These are phyloP conservation scores for Nestor notabilis DNA, from an alignment of 2,113 vertebrate species.

Conservation along the genomic window DNA sequence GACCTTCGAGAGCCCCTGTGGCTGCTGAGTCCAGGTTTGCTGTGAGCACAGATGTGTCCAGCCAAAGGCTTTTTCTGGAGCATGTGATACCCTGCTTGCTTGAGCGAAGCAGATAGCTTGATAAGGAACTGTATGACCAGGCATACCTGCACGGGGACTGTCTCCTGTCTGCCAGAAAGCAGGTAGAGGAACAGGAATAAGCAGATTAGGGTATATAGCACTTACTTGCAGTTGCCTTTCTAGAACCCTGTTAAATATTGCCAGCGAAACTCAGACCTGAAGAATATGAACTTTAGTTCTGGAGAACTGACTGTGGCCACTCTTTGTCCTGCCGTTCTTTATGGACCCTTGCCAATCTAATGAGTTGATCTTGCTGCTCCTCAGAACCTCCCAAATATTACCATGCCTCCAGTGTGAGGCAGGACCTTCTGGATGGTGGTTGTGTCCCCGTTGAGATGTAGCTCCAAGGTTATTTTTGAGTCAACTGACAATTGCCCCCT, in stretches of 20 bases:
- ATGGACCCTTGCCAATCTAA: background rate
- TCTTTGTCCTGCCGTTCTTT: background rate
- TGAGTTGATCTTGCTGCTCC: background rate
- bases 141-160: background rate
- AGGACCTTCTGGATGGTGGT: background rate
- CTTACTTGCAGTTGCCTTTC: background rate
- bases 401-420: background rate
- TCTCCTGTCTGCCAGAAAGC: background rate
- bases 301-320: background rate
- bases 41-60: background rate
- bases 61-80: background rate
- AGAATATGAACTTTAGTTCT: background rate
- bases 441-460: accelerated
- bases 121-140: background rate
- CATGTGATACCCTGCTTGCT: background rate
- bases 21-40: background rate
- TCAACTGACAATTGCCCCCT: background rate
- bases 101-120: background rate
- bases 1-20: background rate
- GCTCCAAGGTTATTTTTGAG: background rate
- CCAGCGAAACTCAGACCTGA: background rate
- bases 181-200: background rate
- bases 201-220: background rate
- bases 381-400: background rate
- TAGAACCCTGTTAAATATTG: background rate